These are phyloP conservation scores for Aptenodytes forsteri DNA, from an alignment of 2,113 vertebrate species.

Conservation along the genomic window DNA sequence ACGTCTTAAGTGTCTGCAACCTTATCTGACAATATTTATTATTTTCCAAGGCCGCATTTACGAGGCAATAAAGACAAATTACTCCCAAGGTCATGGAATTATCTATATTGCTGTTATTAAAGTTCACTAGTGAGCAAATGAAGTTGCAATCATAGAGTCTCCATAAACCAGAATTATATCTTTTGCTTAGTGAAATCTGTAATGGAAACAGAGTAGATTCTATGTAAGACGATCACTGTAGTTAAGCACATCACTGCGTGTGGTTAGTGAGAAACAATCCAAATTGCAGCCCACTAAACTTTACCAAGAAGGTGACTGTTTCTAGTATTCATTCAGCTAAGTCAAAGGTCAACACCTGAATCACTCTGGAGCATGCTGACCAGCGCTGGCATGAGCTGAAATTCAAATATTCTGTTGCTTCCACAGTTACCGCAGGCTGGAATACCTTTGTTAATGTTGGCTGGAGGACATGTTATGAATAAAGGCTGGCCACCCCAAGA, in stretches of 20 bases:
- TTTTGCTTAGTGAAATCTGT: not conserved
- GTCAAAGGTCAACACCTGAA: conserved; percentile 38
- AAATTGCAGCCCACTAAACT: not conserved
- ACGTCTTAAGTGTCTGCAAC: not conserved
- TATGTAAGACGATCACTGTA: not conserved
- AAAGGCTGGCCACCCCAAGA: conserved; percentile 83
- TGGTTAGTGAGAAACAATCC: not conserved
- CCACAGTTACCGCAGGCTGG: conserved; percentile 77
- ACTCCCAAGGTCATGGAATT: not conserved
- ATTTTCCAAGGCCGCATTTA: not conserved
- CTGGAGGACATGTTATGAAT: conserved; percentile 70
- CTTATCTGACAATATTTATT: not conserved
- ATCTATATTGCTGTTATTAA: not conserved
- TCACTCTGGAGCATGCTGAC: conserved; percentile 78
- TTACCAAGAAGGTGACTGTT: not conserved
- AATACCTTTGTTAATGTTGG: not conserved
- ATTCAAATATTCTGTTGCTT: conserved; percentile 79
- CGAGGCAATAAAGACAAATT: not conserved
- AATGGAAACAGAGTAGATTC: not conserved
- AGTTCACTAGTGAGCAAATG: not conserved
- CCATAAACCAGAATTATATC: not conserved
- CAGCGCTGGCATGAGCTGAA: conserved; percentile 87
- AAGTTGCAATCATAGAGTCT: not conserved
- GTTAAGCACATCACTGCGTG: not conserved
- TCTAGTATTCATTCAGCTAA: not conserved